These are phyloP conservation scores for Holotrichia oblita DNA, from an alignment of 1,140 invertebrate genomes.

Conservation along the genomic window DNA sequence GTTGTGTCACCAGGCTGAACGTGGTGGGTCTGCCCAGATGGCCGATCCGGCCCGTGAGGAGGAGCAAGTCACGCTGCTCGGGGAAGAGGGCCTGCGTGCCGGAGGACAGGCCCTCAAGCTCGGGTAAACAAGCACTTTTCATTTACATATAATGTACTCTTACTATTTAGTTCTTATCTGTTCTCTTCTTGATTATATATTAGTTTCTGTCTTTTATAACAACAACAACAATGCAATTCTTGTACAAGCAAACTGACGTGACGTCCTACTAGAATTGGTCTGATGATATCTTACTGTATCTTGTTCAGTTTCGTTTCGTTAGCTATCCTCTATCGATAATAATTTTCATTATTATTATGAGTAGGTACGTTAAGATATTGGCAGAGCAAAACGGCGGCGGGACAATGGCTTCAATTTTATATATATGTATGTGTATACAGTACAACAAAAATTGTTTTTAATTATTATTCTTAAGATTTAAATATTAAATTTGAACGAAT, in stretches of 20 bases:
- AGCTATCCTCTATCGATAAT: no score
- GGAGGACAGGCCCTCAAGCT: conserved; percentile 94
- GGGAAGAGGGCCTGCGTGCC: conserved; percentile 91
- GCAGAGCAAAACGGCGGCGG: no score
- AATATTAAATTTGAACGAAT: no score
- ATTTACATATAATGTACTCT: conserved; percentile 28
- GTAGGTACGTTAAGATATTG: no score
- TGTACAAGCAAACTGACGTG: conserved; percentile 14
- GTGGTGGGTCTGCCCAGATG: conserved; percentile 78
- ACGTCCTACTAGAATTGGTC: neutral
- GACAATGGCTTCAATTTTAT: conserved; percentile 22
- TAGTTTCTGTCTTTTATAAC: no score
- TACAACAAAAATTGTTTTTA: no score
- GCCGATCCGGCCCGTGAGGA: conserved; percentile 90
- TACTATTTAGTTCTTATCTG: conserved; percentile 33
- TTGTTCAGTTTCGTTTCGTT: no score
- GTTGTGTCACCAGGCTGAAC: conserved; percentile 73
- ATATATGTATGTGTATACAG: neutral
- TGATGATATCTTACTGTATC: neutral
- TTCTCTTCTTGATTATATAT: neutral
- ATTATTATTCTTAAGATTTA: no score
- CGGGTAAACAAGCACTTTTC: conserved; percentile 71
- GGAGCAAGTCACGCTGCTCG: conserved; percentile 92
- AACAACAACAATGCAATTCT: conserved; percentile 6
- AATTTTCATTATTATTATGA: no score